Evolutionary conservation across 2,888 invertebrate genomes (phyloP), one percentile per base, ranked within the genome.

Genomic region (Stenodema calcarata): DNA sequence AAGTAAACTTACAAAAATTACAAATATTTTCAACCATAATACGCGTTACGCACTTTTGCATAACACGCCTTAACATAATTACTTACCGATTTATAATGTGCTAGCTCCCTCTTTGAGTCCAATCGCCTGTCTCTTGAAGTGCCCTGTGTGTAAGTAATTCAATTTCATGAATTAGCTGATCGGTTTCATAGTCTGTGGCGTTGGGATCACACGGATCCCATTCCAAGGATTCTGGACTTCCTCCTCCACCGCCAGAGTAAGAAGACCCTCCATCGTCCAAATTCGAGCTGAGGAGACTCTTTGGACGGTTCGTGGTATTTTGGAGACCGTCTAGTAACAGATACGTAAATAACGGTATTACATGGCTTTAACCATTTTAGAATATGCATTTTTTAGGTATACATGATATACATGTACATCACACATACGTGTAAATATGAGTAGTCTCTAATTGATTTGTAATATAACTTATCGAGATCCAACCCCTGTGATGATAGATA

Each of bases 161-260:
- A 88, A 95, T 95, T 91, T 95, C 94, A 89, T 93, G 93, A 87
- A 95, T 91, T 86, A 95, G 91, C 89, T 93, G 93, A 89, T 94
- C 93, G 9, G 95, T 94, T 90, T 94, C 94, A 35, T 93, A 91
- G 89, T 94, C 94, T 54, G 94, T 90, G 89, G 93, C 93, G 44
- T 75, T 50, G 89, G 92, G 92, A 86, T 91, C 91, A 2, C 94
- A 92, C 47, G 92, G 92, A 90, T 95, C 94, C 95, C 95, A 95
- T 91, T 95, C 95, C 76, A 95, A 91, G 1, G 94, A 94, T 90
- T 94, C 94, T 6, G 94, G 94, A 11, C 94, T 94, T 0, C 94
- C 83, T 11, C 87, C 73, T 28, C 76, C 86, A 18, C 81, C 78
- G 93, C 93, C 87, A 9, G 88, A 82, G 23, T 84, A 87, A 28